Evolutionary conservation across 23 tunicate species (phyloP).

Genomic region (Ascidia mentula): DNA sequence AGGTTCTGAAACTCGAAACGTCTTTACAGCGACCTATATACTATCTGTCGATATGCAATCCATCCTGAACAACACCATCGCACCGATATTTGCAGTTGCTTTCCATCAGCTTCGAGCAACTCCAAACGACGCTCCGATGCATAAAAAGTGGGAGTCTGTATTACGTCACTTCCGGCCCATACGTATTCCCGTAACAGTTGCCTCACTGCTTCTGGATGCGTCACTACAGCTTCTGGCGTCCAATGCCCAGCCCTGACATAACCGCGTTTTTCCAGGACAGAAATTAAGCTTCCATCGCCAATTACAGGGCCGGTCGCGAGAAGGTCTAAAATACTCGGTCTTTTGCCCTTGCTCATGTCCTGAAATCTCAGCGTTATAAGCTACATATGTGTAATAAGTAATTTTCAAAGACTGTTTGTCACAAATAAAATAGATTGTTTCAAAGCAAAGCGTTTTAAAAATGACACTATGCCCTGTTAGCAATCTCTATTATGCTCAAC

Average conservation of each 20-base stretch:
- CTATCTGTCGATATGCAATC: no score
- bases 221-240: constrained; percentile 57
- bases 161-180: constrained; percentile 66
- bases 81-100: neutral
- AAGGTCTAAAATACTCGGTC: neutral
- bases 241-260: constrained; percentile 29
- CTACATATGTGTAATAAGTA: no score
- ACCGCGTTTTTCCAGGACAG: constrained; percentile 43
- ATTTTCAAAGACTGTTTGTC: no score
- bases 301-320: constrained; percentile 2
- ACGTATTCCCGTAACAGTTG: constrained; percentile 37
- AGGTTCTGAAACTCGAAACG: no score
- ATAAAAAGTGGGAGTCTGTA: constrained; percentile 59
- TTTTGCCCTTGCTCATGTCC: neutral
- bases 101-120: neutral
- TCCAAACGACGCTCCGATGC: constrained; percentile 42
- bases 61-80: no score
- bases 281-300: constrained; percentile 30
- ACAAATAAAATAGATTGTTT: no score
- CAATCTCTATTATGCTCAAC: no score
- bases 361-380: no score
- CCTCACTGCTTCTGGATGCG: constrained; percentile 40
- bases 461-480: no score
- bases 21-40: no score
- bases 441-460: no score